Evolutionary conservation across 1,140 invertebrate genomes (phyloP).

Genomic region (Pachyrhynchus sulphureomaculatus): DNA sequence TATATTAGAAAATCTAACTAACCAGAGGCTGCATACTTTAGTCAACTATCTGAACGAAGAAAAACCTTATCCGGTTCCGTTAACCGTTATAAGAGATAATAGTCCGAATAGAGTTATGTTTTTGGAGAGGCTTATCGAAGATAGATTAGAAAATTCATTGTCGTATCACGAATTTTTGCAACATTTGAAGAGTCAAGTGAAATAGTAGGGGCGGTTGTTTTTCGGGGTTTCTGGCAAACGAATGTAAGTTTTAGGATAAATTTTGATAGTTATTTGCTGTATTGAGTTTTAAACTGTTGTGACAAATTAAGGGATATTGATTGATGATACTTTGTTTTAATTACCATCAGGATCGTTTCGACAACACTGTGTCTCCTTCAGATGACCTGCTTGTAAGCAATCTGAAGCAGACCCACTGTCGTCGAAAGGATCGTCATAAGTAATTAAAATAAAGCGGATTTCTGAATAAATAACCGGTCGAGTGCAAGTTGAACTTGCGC

Average conservation of each 20-base stretch:
- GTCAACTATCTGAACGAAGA: constrained; percentile 82
- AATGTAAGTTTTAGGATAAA: not conserved
- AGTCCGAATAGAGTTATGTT: constrained; percentile 79
- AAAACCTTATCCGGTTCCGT: constrained; percentile 73
- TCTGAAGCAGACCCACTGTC: too few species aligned
- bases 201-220: constrained; percentile 54
- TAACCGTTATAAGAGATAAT: constrained; percentile 91
- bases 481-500: too few species aligned
- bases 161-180: constrained; percentile 99
- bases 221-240: constrained; percentile 8
- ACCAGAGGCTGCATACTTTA: constrained; percentile 76
- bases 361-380: too few species aligned
- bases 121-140: constrained; percentile 89
- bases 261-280: too few species aligned
- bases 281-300: too few species aligned
- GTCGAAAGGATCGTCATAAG: too few species aligned
- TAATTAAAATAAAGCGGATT: too few species aligned
- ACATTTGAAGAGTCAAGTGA: constrained; percentile 89
- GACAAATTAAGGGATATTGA: too few species aligned
- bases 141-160: constrained; percentile 88
- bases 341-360: too few species aligned
- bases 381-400: too few species aligned
- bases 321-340: too few species aligned
- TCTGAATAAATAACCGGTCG: too few species aligned
- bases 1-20: constrained; percentile 73